Percentiles rank a stretch among this genome's conserved stretches.
phyloP scores from a whole-genome alignment of 2,888 invertebrate genomes.

The Erpobdella octoculata region DNA sequence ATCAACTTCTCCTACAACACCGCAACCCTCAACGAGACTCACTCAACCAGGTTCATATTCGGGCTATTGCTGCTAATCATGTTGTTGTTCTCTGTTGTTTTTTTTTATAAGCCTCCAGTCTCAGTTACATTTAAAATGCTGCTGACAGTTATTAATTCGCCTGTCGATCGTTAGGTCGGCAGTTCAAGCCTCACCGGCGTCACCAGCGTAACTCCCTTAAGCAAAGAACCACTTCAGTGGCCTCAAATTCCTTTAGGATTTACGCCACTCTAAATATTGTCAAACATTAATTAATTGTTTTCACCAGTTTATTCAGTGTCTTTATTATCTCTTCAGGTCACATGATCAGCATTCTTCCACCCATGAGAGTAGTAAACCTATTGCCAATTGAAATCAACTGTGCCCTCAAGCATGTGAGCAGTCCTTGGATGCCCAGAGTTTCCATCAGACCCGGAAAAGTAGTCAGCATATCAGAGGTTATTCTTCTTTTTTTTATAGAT shows the following conservation, averaged over 20 bases:
- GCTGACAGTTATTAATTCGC: too few species aligned
- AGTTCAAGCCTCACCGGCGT: too few species aligned
- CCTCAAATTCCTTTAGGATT: neutral
- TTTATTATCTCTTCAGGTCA: conserved; percentile 67
- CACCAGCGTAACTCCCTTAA: too few species aligned
- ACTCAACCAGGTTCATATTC: conserved; percentile 5
- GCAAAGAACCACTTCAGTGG: neutral
- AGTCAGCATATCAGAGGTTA: conserved; percentile 47
- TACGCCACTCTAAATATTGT: too few species aligned
- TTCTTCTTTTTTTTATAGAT: too few species aligned
- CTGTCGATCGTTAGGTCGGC: neutral
- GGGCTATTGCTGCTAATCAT: too few species aligned
- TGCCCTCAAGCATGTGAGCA: conserved; percentile 42
- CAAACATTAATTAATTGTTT: too few species aligned
- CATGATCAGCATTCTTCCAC: conserved; percentile 73
- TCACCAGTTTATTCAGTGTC: neutral
- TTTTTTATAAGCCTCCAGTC: conserved; percentile 42
- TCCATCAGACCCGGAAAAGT: conserved; percentile 54
- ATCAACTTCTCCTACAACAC: neutral
- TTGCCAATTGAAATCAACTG: conserved; percentile 62
- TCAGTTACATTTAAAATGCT: too few species aligned
- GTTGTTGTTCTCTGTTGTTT: too few species aligned
- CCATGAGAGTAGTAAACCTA: conserved; percentile 74
- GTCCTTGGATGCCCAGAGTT: conserved; percentile 42
- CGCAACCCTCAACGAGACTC: neutral